These are phyloP conservation scores for Syndactyla subalaris DNA, from an alignment of 2,797 vertebrate genomes.

Conservation along the genomic window DNA sequence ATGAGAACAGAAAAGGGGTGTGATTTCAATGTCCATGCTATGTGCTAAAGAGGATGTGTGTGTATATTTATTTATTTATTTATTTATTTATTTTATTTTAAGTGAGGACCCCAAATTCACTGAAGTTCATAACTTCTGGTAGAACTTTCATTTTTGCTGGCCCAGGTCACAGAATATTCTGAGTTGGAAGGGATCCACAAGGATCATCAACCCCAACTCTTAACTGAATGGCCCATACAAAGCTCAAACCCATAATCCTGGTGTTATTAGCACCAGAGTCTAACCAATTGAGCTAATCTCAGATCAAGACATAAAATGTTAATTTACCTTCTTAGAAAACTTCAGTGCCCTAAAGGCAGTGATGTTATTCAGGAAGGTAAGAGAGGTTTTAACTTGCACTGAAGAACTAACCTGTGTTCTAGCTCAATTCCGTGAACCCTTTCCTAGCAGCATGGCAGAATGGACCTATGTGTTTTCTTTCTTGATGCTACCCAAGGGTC, in stretches of 20 bases:
- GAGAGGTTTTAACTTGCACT: not conserved
- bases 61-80: no score
- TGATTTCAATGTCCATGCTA: no score
- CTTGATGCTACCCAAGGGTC: not conserved
- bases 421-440: not conserved
- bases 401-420: not conserved
- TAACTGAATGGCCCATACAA: not conserved
- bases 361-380: not conserved
- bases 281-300: not conserved
- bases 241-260: not conserved
- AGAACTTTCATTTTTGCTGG: not conserved
- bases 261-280: not conserved
- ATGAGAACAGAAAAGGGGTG: not conserved
- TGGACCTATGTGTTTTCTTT: not conserved
- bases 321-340: not conserved
- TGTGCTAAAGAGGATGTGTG: not conserved
- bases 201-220: not conserved
- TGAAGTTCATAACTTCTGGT: not conserved
- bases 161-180: not conserved
- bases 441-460: not conserved
- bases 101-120: not conserved
- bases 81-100: not conserved
- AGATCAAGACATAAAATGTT: not conserved
- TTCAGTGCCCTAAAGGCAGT: not conserved
- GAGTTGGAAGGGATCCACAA: not conserved